Conservation (phyloP, 2,888 invertebrate genomes). For the Ashinkailepas kermadecensis region DNA sequence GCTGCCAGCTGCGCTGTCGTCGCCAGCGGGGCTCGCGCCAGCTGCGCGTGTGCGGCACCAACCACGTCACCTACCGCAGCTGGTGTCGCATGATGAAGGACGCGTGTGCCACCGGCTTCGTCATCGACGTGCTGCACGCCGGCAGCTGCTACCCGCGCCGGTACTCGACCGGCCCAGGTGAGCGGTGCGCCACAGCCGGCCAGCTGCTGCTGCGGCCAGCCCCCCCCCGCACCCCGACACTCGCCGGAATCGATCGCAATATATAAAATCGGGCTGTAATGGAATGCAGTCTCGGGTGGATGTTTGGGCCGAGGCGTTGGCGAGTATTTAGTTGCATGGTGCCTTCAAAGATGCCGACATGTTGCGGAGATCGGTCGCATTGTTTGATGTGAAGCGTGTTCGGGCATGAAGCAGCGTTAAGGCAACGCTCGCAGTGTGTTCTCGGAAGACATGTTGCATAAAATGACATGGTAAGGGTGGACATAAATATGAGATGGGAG, state of each 20-base stretch:
- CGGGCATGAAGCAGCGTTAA: no score
- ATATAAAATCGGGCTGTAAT: background rate
- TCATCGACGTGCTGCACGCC: conserved; percentile 59
- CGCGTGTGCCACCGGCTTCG: conserved; percentile 62
- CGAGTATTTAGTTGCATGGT: background rate
- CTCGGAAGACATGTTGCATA: no score
- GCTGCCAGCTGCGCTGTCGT: conserved; percentile 45
- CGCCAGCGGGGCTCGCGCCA: conserved; percentile 13
- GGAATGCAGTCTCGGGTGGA: background rate
- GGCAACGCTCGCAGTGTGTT: no score
- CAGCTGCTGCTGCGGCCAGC: background rate
- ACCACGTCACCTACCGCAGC: conserved; percentile 63
- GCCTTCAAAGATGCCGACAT: background rate
- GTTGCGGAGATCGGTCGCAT: background rate
- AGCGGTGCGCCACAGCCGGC: background rate
- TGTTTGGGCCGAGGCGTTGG: background rate
- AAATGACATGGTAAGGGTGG: no score
- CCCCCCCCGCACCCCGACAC: background rate
- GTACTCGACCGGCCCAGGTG: background rate
- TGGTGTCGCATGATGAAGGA: conserved; percentile 73
- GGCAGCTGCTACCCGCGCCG: conserved; percentile 50
- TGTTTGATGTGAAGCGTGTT: no score
- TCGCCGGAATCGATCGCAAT: background rate
- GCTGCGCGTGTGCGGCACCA: conserved; percentile 56
- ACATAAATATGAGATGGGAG: no score